Conservation (phyloP, 2,888 invertebrate genomes). For the Patella depressa region DNA sequence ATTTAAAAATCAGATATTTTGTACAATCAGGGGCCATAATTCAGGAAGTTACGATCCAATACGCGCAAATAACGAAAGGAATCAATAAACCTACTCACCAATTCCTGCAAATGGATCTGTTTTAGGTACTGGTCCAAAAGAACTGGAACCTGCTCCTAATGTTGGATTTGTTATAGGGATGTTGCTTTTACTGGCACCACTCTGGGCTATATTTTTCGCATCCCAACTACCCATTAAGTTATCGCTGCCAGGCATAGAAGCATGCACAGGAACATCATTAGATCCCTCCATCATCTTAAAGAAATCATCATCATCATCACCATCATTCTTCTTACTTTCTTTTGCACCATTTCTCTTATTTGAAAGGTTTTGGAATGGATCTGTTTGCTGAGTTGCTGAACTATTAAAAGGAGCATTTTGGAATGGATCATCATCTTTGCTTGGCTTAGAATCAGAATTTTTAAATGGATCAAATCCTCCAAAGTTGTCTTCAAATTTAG, state of each 20-base stretch:
- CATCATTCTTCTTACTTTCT: not conserved
- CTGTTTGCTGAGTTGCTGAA: not conserved
- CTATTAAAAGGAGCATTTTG: not conserved
- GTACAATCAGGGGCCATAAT: too few relatives aligned
- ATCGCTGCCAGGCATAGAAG: conserved; percentile 33
- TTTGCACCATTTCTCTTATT: conserved; percentile 12
- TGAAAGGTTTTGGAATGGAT: not conserved
- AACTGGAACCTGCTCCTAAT: not conserved
- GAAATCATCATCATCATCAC: conserved; percentile 46
- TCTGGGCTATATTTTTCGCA: conserved; percentile 39
- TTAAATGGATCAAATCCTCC: conserved; percentile 2
- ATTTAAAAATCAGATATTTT: too few relatives aligned
- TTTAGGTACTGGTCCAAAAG: conserved; percentile 37
- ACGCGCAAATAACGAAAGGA: too few relatives aligned
- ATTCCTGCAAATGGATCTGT: conserved; percentile 66
- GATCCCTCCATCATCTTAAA: conserved; percentile 47
- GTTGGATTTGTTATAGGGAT: conserved; percentile 28
- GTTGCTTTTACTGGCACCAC: conserved; percentile 40
- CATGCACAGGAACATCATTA: conserved; percentile 17
- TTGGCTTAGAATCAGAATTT: not conserved
- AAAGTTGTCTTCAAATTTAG: conserved; percentile 13
- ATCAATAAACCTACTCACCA: conserved; percentile 46
- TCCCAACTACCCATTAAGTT: conserved; percentile 62
- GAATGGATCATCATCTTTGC: conserved; percentile 13
- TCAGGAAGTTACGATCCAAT: too few relatives aligned